Base-by-base conservation (phyloP, 2,888 invertebrate species). In the Trissolcus brochymenae region DNA sequence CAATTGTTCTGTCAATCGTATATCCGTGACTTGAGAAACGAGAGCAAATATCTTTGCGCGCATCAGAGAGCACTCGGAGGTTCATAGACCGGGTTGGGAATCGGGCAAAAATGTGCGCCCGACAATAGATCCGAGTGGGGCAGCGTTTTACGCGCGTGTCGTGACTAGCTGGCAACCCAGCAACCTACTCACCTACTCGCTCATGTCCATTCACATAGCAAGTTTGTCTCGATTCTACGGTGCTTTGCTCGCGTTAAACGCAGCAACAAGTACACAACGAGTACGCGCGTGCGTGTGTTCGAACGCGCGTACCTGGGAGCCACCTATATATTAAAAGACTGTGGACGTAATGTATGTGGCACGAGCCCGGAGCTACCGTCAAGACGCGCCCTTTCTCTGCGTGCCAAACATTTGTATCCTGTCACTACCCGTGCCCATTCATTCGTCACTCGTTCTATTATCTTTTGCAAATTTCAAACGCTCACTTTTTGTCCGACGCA, bases 181-280 rank as follows among this genome's bases (percentile, higher is more conserved):
- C 83, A 82, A 84, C 83, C 84, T 83, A 84, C 82, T 84, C 82
- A 84, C 84, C 84, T 84, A 84, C 83, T 84, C 83, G 77, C 71
- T 76, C 74, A 59, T 81, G 80, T 82, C 81, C 81, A 81, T 81
- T 84, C 82, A 80, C 82, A 76, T 79, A 79, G 66, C 57, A 60
- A 56, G 51, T 64, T 71, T 60, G 81, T 81, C 81, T 82, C 81
- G 82, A 82, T 83, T 83, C 80, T 78, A 78, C 77, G 57, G 70
- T 75, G 73, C 76, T 83, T 78, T 80, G 79, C 77, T 81, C 75
- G 73, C 80, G 56, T 77, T 77, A 79, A 79, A 76, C 80, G 71
- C 74, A 64, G 71, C 73, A 66, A 74, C 66, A 14, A 40, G 59
- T 61, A 71, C 46, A 56, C 62, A 29, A 14, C 21, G 21, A 57